Conservation (phyloP, 2,888 invertebrate species). For the Leucoma salicis region DNA sequence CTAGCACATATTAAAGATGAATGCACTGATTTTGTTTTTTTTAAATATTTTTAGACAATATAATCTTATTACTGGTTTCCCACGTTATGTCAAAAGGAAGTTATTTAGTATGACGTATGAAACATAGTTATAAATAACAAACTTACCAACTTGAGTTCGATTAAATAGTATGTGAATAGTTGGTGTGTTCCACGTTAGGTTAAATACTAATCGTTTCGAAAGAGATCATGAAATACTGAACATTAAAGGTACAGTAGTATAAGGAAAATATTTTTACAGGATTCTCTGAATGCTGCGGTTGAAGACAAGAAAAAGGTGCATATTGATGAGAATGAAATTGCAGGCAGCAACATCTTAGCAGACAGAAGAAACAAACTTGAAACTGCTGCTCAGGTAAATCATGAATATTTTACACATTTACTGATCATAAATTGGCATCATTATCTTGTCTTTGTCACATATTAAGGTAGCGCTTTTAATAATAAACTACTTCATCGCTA, state of each 20-base stretch:
- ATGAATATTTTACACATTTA: conserved; percentile 1
- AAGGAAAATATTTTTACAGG: conserved; percentile 59
- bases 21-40: too few relatives aligned
- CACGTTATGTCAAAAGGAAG: too few relatives aligned
- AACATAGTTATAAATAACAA: too few relatives aligned
- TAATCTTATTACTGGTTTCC: too few relatives aligned
- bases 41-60: too few relatives aligned
- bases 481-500: too few relatives aligned
- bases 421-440: too few relatives aligned
- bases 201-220: background rate
- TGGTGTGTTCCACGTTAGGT: background rate
- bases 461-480: too few relatives aligned
- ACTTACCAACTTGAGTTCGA: background rate
- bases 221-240: background rate
- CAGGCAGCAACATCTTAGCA: conserved; percentile 64
- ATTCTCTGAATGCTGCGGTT: conserved; percentile 64
- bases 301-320: conserved; percentile 71
- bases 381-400: conserved; percentile 80
- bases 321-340: conserved; percentile 68
- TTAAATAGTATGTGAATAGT: background rate
- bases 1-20: too few relatives aligned
- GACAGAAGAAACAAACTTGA: conserved; percentile 78
- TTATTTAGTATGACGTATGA: too few relatives aligned
- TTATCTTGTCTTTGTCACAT: too few relatives aligned
- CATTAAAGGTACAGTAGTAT: background rate